Percentiles rank a stretch among this genome's conserved stretches.
Evolutionary conservation across 2,113 vertebrate genomes (phyloP).

Genomic region (Thamnaconus septentrionalis): DNA sequence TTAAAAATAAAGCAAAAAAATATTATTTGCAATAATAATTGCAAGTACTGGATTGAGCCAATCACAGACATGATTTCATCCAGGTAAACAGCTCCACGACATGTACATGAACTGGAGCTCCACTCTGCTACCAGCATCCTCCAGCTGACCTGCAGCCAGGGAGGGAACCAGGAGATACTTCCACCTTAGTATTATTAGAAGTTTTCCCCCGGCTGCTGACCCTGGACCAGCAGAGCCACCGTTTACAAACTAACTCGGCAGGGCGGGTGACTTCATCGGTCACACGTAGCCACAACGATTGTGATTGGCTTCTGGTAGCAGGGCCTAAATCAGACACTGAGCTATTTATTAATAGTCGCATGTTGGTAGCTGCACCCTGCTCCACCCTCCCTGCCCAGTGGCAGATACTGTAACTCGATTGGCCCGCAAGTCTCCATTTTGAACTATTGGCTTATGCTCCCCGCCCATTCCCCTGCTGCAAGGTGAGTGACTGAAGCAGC

Average conservation of each 20-base stretch:
- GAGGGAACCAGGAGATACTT: too few species aligned
- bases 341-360: conserved; percentile 74
- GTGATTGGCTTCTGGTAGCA: conserved; percentile 53
- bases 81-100: too few species aligned
- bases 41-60: too few species aligned
- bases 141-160: too few species aligned
- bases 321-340: conserved; percentile 60
- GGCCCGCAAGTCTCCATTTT: conserved; percentile 59
- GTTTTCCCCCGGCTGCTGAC: background rate
- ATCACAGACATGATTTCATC: too few species aligned
- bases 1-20: too few species aligned
- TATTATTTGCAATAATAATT: too few species aligned
- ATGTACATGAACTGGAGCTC: too few species aligned
- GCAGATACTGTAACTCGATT: conserved; percentile 32
- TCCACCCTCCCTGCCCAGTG: conserved; percentile 21
- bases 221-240: conserved; percentile 21
- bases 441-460: conserved; percentile 48
- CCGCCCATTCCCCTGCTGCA: conserved; percentile 66
- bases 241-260: conserved; percentile 58
- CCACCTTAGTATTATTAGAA: too few species aligned
- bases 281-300: conserved; percentile 34
- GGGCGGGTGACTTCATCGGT: conserved; percentile 49
- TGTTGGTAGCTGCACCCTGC: conserved; percentile 42
- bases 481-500: conserved; percentile 78
- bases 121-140: too few species aligned